Conservation (phyloP, 2,888 invertebrate species). For the Leistus spinibarbis region DNA sequence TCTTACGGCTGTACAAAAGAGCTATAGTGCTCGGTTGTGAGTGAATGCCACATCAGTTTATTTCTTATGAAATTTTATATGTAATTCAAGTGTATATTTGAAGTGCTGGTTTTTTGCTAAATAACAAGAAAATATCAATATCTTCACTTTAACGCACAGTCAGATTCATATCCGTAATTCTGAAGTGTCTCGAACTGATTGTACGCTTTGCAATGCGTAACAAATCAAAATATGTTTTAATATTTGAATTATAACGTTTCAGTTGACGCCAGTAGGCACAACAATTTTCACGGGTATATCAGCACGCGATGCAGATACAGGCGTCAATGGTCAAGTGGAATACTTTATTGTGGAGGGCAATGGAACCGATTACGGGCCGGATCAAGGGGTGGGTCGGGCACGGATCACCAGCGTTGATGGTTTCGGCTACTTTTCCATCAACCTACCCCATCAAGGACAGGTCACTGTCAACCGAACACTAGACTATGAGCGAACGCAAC, state of each 20-base stretch:
- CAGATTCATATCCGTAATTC: too few relatives aligned
- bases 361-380: slow-evolving; percentile 60
- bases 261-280: slow-evolving; percentile 85
- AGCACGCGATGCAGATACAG: slow-evolving; percentile 83
- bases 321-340: slow-evolving; percentile 86
- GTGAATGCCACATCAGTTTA: too few relatives aligned
- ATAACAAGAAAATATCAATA: too few relatives aligned
- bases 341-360: slow-evolving; percentile 80
- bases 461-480: slow-evolving; percentile 84
- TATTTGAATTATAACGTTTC: slow-evolving; percentile 49
- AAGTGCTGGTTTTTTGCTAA: too few relatives aligned
- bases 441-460: slow-evolving; percentile 86
- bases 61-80: too few relatives aligned
- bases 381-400: slow-evolving; percentile 63
- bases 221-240: not conserved
- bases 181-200: too few relatives aligned
- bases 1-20: too few relatives aligned
- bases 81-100: too few relatives aligned
- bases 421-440: slow-evolving; percentile 82
- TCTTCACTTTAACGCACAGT: too few relatives aligned
- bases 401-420: slow-evolving; percentile 75
- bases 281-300: slow-evolving; percentile 83
- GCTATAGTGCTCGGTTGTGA: too few relatives aligned
- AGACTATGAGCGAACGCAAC: slow-evolving; percentile 86
- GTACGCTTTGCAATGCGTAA: too few relatives aligned